Evolutionary conservation across 2,888 invertebrate species (phyloP).

Genomic region (Eucriotettix oculatus): DNA sequence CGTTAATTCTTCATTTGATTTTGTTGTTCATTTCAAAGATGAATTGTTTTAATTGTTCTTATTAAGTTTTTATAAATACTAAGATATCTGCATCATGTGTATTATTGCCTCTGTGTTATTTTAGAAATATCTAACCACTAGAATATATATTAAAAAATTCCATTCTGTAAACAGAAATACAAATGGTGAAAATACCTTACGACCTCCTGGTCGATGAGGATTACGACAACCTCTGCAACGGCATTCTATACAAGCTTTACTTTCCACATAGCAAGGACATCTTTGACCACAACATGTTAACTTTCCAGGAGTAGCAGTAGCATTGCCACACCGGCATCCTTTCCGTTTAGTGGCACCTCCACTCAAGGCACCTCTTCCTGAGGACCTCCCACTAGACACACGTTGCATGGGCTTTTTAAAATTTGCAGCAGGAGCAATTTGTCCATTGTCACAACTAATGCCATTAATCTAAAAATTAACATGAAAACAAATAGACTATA

Average conservation of each 20-base stretch:
- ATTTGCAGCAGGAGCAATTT: constrained; percentile 18
- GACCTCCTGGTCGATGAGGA: constrained; percentile 68
- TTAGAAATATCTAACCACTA: too few species aligned
- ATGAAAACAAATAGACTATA: too few species aligned
- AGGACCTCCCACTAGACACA: not conserved
- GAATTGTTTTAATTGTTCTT: too few species aligned
- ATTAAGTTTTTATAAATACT: not conserved
- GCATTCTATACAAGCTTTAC: constrained; percentile 77
- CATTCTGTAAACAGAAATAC: too few species aligned
- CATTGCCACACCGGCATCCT: constrained; percentile 82
- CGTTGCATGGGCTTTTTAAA: constrained; percentile 33
- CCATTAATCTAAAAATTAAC: too few species aligned
- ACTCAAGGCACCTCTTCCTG: not conserved
- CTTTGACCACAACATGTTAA: constrained; percentile 85
- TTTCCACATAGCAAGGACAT: constrained; percentile 86
- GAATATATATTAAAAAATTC: not conserved
- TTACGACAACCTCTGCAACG: constrained; percentile 86
- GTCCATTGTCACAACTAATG: too few species aligned
- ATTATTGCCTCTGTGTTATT: too few species aligned
- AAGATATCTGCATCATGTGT: not conserved
- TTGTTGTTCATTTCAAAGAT: too few species aligned
- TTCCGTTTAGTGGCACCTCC: constrained; percentile 5
- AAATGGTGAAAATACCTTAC: constrained; percentile 40
- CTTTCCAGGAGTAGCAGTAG: constrained; percentile 75
- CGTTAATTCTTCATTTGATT: too few species aligned